Conservation (phyloP, 1,140 invertebrate species). For the Charaxes varanes region DNA sequence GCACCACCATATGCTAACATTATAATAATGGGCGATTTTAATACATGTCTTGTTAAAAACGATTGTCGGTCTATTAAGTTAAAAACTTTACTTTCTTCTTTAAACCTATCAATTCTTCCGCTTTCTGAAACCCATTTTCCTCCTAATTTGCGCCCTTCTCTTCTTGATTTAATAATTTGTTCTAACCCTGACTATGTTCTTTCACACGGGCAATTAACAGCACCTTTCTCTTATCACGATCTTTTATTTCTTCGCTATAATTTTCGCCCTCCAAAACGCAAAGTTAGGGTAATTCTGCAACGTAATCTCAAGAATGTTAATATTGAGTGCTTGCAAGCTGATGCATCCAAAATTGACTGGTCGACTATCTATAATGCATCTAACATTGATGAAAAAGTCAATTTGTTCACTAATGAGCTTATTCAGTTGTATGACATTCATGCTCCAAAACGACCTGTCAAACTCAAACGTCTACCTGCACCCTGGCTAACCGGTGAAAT, state of each 20-base stretch:
- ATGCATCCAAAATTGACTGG: too few species aligned
- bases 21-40: constrained; percentile 1
- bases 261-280: too few species aligned
- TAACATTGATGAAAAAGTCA: too few species aligned
- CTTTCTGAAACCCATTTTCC: background rate
- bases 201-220: too few species aligned
- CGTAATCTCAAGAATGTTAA: too few species aligned
- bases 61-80: background rate
- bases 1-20: background rate
- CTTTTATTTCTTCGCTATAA: too few species aligned
- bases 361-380: too few species aligned
- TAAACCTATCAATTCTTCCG: background rate
- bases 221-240: too few species aligned
- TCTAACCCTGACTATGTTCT: too few species aligned
- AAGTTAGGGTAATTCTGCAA: too few species aligned
- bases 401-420: too few species aligned
- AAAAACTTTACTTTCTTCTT: background rate
- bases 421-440: constrained; percentile 6
- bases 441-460: background rate
- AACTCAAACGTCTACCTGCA: background rate
- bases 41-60: background rate
- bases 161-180: background rate
- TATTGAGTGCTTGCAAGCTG: too few species aligned
- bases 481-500: background rate
- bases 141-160: background rate